phyloP scores from a whole-genome alignment of 2,113 vertebrate genomes.

The Rhipidura dahli region DNA sequence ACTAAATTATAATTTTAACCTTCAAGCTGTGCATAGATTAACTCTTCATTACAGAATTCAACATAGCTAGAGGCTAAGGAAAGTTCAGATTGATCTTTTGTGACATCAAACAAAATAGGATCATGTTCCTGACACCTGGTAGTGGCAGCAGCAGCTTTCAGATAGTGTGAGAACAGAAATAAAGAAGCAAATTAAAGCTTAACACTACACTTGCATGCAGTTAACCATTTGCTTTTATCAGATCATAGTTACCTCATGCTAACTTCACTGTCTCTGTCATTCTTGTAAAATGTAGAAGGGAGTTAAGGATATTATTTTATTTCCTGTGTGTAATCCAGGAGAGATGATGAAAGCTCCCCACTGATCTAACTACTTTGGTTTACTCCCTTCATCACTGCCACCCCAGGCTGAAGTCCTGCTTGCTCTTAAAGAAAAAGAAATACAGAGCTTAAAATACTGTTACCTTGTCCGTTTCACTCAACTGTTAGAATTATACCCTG shows the following conservation, averaged over 20 bases:
- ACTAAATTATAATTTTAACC: conserved; percentile 1
- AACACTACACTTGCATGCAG: neutral
- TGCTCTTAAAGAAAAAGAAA: neutral
- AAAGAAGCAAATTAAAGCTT: neutral
- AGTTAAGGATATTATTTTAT: neutral
- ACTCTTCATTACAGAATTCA: conserved; percentile 20
- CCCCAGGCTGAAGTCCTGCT: neutral
- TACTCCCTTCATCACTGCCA: neutral
- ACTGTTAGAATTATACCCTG: neutral
- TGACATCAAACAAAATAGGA: conserved; percentile 34
- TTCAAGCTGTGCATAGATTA: neutral
- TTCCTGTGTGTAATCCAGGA: neutral
- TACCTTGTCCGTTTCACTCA: neutral
- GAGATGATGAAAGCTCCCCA: neutral
- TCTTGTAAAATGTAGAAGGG: neutral
- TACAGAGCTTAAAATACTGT: neutral
- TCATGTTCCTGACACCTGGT: neutral
- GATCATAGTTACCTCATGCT: accelerated
- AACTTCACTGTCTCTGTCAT: neutral
- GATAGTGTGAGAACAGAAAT: neutral
- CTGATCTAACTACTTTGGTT: neutral
- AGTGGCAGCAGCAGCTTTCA: neutral
- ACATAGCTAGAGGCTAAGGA: conserved; percentile 6
- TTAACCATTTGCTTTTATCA: conserved; percentile 30
- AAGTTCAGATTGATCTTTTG: conserved; percentile 25